A percentile compares a stretch with the other conserved stretches of the same genome.
Conservation (phyloP, 1,140 invertebrate species). For the Macrobrachium nipponense region DNA sequence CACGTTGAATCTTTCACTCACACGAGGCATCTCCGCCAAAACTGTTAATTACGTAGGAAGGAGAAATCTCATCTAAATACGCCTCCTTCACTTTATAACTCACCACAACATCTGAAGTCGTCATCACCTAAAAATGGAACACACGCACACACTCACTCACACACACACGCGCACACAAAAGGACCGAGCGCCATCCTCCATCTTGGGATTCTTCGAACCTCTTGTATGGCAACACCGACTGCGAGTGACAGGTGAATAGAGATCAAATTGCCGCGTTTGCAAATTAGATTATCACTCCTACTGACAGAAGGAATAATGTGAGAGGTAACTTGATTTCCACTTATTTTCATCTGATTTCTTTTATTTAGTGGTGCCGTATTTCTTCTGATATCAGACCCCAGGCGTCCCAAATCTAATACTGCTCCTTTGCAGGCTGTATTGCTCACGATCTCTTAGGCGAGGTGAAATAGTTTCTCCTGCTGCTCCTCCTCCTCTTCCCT, state of each 20-base stretch:
- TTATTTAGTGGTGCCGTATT: neutral
- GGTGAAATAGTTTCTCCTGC: too few relatives aligned
- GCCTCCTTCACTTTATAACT: neutral
- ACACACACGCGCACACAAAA: neutral
- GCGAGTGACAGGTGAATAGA: conserved; percentile 61
- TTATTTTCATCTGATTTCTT: conserved; percentile 44
- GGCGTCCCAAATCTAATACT: too few relatives aligned
- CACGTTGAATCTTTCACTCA: too few relatives aligned
- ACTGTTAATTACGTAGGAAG: too few relatives aligned
- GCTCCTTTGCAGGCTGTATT: too few relatives aligned
- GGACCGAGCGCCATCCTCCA: neutral
- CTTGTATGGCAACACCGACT: conserved; percentile 50
- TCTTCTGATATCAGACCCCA: neutral
- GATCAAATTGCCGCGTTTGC: conserved; percentile 60
- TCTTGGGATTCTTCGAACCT: neutral
- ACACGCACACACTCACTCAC: neutral
- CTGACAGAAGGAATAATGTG: conserved; percentile 58
- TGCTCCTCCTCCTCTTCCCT: too few relatives aligned
- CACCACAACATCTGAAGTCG: neutral
- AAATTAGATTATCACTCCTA: conserved; percentile 57
- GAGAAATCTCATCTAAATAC: neutral
- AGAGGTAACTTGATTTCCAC: conserved; percentile 55
- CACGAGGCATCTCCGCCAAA: too few relatives aligned
- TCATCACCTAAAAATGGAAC: neutral
- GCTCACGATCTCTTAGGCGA: too few relatives aligned